These are phyloP conservation scores for Trogon surrucura DNA, from an alignment of 2,113 vertebrate species.

Conservation along the genomic window DNA sequence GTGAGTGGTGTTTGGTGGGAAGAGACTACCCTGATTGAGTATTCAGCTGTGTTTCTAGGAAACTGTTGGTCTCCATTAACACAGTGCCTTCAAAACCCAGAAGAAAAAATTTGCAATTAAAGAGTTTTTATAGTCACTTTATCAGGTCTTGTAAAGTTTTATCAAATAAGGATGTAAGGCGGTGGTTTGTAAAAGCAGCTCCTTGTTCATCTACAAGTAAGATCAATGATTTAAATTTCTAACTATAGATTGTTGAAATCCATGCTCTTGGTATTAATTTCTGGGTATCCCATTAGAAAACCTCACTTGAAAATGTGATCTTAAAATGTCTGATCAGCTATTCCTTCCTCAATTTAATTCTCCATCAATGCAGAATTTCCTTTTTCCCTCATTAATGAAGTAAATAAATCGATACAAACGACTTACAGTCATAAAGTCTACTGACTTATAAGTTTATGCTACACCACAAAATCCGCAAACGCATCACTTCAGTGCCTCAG, in stretches of 20 bases:
- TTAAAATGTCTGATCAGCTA: not conserved
- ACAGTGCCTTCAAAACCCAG: not conserved
- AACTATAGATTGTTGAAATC: not conserved
- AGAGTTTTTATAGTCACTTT: not conserved
- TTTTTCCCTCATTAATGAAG: slow-evolving; percentile 24
- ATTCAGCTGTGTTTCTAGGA: not conserved
- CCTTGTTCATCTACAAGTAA: not conserved
- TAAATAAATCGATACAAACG: slow-evolving; percentile 42
- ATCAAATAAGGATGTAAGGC: not conserved
- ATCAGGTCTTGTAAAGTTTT: not conserved
- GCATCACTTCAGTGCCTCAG: not conserved
- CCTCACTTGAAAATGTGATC: not conserved
- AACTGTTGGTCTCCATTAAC: not conserved
- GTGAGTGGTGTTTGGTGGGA: not conserved
- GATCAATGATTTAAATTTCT: not conserved
- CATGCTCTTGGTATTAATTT: not conserved
- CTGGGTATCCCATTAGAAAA: not conserved
- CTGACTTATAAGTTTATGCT: slow-evolving; percentile 7
- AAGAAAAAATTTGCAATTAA: not conserved
- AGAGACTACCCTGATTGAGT: not conserved
- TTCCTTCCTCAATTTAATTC: not conserved
- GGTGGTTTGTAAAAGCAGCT: not conserved
- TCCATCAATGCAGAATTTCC: slow-evolving; percentile 15
- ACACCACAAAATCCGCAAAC: not conserved
- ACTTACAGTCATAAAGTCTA: slow-evolving; percentile 12